These are phyloP conservation scores for Aphrophora alni DNA, from an alignment of 2,888 invertebrate genomes.

Conservation along the genomic window DNA sequence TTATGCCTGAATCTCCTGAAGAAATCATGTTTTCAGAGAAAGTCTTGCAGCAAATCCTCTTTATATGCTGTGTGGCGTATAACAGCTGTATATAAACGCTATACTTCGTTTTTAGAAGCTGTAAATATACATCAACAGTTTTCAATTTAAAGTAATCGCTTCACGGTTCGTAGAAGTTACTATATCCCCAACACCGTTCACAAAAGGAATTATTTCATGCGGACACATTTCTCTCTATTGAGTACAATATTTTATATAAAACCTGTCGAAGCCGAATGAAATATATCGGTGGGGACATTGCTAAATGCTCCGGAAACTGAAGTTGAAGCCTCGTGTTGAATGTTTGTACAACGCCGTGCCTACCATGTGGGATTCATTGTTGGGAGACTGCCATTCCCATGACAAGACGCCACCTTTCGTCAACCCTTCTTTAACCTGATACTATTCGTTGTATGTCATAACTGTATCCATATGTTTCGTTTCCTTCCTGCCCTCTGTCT, in stretches of 20 bases:
- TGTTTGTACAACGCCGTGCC: background rate
- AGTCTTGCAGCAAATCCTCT: background rate
- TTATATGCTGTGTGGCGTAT: background rate
- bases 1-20: too few relatives aligned
- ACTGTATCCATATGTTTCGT: conserved; percentile 1
- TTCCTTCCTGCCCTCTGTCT: background rate
- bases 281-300: background rate
- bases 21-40: too few relatives aligned
- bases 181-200: background rate
- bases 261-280: background rate
- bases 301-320: background rate
- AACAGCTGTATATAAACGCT: background rate
- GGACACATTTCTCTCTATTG: background rate
- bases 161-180: background rate
- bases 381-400: background rate
- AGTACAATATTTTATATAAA: background rate
- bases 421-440: conserved; percentile 1
- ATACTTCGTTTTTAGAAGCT: background rate
- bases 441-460: background rate
- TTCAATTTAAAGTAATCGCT: background rate
- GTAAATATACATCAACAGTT: background rate
- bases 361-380: background rate
- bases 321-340: background rate
- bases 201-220: background rate
- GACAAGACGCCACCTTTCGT: background rate